A percentile compares a stretch with the other conserved stretches of the same genome.
These are phyloP conservation scores for Parazoanthus atlanticus DNA, from an alignment of 92 coral and sea anemone genomes.

Conservation along the genomic window DNA sequence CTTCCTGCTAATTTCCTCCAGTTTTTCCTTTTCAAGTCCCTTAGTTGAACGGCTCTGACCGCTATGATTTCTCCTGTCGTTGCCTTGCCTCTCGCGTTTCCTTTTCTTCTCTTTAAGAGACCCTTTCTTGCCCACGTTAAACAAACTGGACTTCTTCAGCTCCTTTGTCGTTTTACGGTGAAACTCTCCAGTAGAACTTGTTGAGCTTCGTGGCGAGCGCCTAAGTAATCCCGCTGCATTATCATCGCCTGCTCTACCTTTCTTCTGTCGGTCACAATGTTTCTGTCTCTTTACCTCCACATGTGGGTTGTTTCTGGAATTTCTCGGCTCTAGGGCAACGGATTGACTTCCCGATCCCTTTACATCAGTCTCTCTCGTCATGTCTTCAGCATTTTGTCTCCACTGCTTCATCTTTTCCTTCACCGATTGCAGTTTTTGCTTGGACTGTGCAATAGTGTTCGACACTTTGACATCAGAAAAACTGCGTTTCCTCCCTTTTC, in stretches of 20 bases:
- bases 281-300: slow-evolving; percentile 7
- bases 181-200: background rate
- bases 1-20: background rate
- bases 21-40: background rate
- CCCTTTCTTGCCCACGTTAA: slow-evolving; percentile 40
- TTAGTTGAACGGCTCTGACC: background rate
- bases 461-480: slow-evolving; percentile 74
- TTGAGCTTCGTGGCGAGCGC: slow-evolving; percentile 17
- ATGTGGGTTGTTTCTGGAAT: background rate
- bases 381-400: slow-evolving; percentile 49
- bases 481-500: slow-evolving; percentile 49
- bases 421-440: slow-evolving; percentile 68
- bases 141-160: slow-evolving; percentile 64
- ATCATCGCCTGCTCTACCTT: background rate
- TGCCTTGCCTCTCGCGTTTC: slow-evolving; percentile 21
- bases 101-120: slow-evolving; percentile 31
- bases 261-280: background rate
- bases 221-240: background rate
- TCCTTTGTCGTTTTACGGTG: slow-evolving; percentile 65
- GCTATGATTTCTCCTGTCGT: background rate
- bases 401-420: slow-evolving; percentile 77
- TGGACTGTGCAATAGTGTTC: slow-evolving; percentile 65
- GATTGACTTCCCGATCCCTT: background rate
- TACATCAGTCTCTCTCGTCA: background rate
- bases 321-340: background rate